phyloP scores from a whole-genome alignment of 2,113 vertebrate genomes.

The Pygoscelis adeliae region DNA sequence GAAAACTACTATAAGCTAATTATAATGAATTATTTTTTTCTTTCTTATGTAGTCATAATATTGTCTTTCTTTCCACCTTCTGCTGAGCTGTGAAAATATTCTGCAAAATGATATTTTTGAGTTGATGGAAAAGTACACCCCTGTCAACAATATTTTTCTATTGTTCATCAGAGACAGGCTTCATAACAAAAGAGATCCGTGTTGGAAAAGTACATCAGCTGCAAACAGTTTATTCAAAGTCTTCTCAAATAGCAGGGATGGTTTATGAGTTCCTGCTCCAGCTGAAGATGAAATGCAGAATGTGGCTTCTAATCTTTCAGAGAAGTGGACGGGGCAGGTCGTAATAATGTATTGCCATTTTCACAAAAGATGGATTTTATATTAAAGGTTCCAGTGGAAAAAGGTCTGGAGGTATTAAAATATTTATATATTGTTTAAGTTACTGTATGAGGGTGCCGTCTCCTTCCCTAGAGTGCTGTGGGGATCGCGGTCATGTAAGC shows the following conservation, averaged over 20 bases:
- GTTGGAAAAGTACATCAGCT: background rate
- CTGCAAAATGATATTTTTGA: conserved; percentile 20
- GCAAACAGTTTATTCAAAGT: background rate
- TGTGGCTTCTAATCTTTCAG: background rate
- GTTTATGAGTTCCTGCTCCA: background rate
- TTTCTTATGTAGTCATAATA: background rate
- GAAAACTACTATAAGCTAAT: background rate
- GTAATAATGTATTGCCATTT: background rate
- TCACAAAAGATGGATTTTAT: background rate
- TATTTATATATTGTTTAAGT: background rate
- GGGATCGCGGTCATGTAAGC: rapidly evolving
- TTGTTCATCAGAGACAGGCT: conserved; percentile 30
- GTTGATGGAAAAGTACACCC: conserved; percentile 39
- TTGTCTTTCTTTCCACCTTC: conserved; percentile 25
- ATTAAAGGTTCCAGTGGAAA: background rate
- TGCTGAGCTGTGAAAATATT: conserved; percentile 57
- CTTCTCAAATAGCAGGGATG: background rate
- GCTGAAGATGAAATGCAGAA: background rate
- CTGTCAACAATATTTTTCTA: conserved; percentile 13
- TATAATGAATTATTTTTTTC: background rate
- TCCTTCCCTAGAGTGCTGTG: background rate
- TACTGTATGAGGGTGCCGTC: background rate
- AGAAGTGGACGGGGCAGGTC: background rate
- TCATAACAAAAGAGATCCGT: background rate
- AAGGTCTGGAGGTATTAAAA: background rate